Percentiles rank a stretch among this genome's conserved stretches.
phyloP scores from a whole-genome alignment of 2,797 vertebrate species.

The Oreochromis mossambicus region DNA sequence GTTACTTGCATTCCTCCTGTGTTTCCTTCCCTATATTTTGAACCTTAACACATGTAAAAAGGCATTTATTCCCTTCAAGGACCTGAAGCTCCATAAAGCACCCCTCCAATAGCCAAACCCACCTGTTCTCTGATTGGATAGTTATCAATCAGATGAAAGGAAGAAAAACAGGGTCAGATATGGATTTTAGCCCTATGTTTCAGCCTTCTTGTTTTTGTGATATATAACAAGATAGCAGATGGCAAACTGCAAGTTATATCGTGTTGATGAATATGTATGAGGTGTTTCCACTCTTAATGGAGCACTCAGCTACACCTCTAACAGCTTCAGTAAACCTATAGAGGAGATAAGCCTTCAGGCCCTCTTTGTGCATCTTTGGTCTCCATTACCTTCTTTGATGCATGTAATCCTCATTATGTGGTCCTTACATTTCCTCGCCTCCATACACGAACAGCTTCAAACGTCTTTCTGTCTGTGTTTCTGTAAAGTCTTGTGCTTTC shows the following conservation, averaged over 20 bases:
- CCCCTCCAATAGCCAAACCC: too few species aligned
- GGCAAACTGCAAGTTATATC: not conserved
- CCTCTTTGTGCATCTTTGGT: not conserved
- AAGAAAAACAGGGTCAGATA: too few species aligned
- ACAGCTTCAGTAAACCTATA: not conserved
- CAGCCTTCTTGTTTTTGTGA: not conserved
- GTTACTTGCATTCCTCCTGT: too few species aligned
- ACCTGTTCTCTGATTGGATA: too few species aligned
- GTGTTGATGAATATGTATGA: slow-evolving; percentile 22
- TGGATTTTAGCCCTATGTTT: too few species aligned
- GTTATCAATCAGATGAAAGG: too few species aligned
- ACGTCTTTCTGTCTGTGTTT: not conserved
- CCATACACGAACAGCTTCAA: slow-evolving; percentile 29
- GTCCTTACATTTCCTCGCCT: slow-evolving; percentile 1
- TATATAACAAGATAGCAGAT: not conserved
- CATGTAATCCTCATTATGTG: slow-evolving; percentile 41
- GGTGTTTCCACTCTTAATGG: slow-evolving; percentile 15
- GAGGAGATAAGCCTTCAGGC: not conserved
- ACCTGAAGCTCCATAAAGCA: too few species aligned
- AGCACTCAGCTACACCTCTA: slow-evolving; percentile 1
- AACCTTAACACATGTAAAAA: too few species aligned
- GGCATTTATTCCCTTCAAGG: too few species aligned
- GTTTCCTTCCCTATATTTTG: too few species aligned
- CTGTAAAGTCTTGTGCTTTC: not conserved
- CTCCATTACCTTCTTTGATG: slow-evolving; percentile 3